Conservation (phyloP, 1,140 invertebrate species). For the Drosophila busckii region DNA sequence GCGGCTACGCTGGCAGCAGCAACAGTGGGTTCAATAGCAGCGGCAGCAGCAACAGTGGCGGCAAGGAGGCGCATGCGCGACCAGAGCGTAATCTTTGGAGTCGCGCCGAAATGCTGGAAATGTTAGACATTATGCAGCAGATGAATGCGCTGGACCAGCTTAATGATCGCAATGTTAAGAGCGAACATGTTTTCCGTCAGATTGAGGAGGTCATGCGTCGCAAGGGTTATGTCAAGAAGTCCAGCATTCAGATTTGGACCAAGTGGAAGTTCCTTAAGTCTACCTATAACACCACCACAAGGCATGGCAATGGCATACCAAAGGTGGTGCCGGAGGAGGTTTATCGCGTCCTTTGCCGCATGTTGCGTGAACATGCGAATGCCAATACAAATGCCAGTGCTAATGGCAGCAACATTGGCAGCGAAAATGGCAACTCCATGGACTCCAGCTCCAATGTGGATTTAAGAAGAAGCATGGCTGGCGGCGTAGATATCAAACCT, state of each 20-base stretch:
- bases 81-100: slow-evolving; percentile 75
- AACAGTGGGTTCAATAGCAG: neutral
- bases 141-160: slow-evolving; percentile 63
- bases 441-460: slow-evolving; percentile 41
- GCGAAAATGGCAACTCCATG: slow-evolving; percentile 53
- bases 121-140: slow-evolving; percentile 66
- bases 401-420: slow-evolving; percentile 25
- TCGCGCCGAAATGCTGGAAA: slow-evolving; percentile 66
- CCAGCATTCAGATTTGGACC: slow-evolving; percentile 73
- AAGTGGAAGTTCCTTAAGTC: slow-evolving; percentile 78
- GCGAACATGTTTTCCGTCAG: slow-evolving; percentile 61
- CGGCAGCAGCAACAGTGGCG: slow-evolving; percentile 1
- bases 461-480: neutral
- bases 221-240: slow-evolving; percentile 67
- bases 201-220: slow-evolving; percentile 63
- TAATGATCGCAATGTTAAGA: slow-evolving; percentile 66
- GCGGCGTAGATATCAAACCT: slow-evolving; percentile 11
- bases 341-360: slow-evolving; percentile 57
- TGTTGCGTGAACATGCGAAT: slow-evolving; percentile 36
- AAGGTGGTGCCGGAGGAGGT: slow-evolving; percentile 69
- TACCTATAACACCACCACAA: slow-evolving; percentile 67
- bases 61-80: slow-evolving; percentile 23
- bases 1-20: neutral
- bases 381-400: slow-evolving; percentile 11
- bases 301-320: slow-evolving; percentile 54